Evolutionary conservation across 2,888 invertebrate genomes (phyloP).

Genomic region (Eupelmus urozonus): DNA sequence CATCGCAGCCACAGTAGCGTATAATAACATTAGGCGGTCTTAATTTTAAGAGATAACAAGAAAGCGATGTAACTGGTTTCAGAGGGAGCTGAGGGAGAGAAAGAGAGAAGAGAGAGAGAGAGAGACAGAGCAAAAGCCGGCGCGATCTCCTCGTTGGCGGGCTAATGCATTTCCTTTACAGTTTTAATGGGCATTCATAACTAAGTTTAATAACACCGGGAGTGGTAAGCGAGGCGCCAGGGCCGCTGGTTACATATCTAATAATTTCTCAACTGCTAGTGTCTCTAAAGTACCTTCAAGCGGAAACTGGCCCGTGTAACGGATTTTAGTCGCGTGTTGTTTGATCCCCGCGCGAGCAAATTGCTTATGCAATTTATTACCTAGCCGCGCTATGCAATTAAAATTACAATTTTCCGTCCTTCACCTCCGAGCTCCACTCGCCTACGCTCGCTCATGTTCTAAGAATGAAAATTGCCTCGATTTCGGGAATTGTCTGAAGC

Average conservation of each 20-base stretch:
- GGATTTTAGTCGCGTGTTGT: conserved; percentile 57
- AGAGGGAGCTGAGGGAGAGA: conserved; percentile 15
- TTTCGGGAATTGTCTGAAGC: too few relatives aligned
- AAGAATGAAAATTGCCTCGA: conserved; percentile 6
- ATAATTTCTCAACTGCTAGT: conserved; percentile 59
- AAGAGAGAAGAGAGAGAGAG: conserved; percentile 35
- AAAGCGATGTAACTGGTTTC: conserved; percentile 50
- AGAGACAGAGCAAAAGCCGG: conserved; percentile 37
- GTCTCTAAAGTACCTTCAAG: conserved; percentile 58
- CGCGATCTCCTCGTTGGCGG: conserved; percentile 46
- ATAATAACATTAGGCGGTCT: conserved; percentile 30
- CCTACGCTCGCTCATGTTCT: neutral
- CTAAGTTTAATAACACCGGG: conserved; percentile 76
- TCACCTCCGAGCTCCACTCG: neutral
- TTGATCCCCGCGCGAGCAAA: conserved; percentile 56
- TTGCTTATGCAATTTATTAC: conserved; percentile 58
- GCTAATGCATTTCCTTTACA: conserved; percentile 77
- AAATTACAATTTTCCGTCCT: conserved; percentile 39
- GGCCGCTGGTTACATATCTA: conserved; percentile 58
- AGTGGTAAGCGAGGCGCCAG: conserved; percentile 64
- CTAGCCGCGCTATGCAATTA: conserved; percentile 40
- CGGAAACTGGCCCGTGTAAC: conserved; percentile 54
- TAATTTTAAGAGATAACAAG: conserved; percentile 55
- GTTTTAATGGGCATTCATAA: conserved; percentile 77
- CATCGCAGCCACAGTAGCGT: neutral